A percentile compares a stretch with the other conserved stretches of the same genome.
These are phyloP conservation scores for Ochropleura leucogaster DNA, from an alignment of 2,888 invertebrate species.

Conservation along the genomic window DNA sequence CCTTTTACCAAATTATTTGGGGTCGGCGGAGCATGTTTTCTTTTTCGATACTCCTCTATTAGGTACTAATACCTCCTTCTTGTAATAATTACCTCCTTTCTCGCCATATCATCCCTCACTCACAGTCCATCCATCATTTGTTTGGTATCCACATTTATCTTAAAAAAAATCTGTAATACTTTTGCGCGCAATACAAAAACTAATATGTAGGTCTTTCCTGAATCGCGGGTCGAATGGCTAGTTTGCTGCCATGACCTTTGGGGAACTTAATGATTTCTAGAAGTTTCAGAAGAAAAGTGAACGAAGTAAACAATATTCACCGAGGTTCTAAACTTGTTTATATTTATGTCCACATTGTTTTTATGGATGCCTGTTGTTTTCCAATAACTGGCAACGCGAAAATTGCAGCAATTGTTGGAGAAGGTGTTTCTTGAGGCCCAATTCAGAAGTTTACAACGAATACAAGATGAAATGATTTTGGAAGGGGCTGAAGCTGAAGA, in stretches of 20 bases:
- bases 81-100: too few species aligned
- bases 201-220: background rate
- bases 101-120: too few species aligned
- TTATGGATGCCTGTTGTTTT: background rate
- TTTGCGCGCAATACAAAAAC: too few species aligned
- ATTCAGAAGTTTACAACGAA: constrained; percentile 64
- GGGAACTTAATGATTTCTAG: too few species aligned
- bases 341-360: background rate
- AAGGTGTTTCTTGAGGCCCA: constrained; percentile 75
- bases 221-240: background rate
- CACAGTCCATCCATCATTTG: too few species aligned
- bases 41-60: too few species aligned
- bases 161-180: too few species aligned
- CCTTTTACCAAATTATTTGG: too few species aligned
- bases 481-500: constrained; percentile 46
- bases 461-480: constrained; percentile 60
- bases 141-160: too few species aligned
- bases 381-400: too few species aligned
- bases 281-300: background rate
- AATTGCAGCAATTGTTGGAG: constrained; percentile 72
- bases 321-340: background rate
- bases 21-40: too few species aligned
- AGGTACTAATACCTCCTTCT: too few species aligned
- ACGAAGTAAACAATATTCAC: background rate
- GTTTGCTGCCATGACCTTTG: background rate